phyloP scores from a whole-genome alignment of 2,797 vertebrate genomes.

The Loriculus beryllinus region DNA sequence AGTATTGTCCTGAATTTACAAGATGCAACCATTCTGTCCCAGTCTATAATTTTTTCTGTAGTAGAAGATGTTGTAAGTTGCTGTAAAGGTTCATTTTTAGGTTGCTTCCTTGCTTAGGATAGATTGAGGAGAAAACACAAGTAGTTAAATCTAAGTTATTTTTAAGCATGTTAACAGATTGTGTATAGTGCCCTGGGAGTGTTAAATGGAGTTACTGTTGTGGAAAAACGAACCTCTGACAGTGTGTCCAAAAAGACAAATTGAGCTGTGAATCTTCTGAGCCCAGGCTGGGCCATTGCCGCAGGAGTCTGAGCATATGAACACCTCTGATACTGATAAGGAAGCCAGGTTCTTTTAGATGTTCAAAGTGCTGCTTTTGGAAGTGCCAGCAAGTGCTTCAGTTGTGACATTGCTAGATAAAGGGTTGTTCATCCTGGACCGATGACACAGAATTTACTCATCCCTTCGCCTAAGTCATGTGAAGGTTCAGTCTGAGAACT shows the following conservation, averaged over 20 bases:
- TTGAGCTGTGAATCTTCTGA: neutral
- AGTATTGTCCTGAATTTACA: neutral
- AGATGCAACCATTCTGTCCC: neutral
- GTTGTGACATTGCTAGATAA: neutral
- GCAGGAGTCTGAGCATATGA: accelerated
- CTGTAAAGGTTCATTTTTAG: neutral
- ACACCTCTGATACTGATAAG: accelerated
- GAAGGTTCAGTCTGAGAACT: neutral
- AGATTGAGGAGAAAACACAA: neutral
- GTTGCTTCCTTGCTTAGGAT: neutral
- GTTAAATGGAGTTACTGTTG: neutral
- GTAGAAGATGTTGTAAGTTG: neutral
- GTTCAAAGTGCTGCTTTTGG: neutral
- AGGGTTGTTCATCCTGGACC: neutral
- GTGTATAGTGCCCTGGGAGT: neutral
- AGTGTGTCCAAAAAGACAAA: neutral
- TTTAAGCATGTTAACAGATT: neutral
- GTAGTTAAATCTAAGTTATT: neutral
- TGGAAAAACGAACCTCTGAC: neutral
- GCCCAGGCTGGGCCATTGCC: accelerated
- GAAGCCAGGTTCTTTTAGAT: neutral
- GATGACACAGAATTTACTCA: neutral
- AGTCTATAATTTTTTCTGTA: neutral
- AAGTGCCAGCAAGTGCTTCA: neutral
- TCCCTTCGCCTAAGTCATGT: neutral